These are phyloP conservation scores for Aspidoscelis tigris DNA, from an alignment of 2,113 vertebrate genomes.

Conservation along the genomic window DNA sequence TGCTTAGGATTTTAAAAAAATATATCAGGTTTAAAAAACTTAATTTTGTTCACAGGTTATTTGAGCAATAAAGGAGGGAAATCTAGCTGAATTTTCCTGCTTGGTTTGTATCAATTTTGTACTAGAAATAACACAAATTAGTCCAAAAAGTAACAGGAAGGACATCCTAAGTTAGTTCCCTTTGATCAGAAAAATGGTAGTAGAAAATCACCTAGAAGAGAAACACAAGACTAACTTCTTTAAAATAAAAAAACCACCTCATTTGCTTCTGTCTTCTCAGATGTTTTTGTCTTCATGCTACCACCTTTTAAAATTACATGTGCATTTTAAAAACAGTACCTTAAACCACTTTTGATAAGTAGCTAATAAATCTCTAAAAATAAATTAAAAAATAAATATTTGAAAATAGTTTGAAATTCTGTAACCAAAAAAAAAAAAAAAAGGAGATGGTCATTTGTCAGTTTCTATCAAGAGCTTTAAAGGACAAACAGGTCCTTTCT, in stretches of 20 bases:
- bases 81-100: not conserved
- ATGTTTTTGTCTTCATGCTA: no score
- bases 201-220: not conserved
- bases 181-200: not conserved
- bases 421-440: not conserved
- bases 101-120: not conserved
- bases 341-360: not conserved
- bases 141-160: not conserved
- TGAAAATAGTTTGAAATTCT: slow-evolving; percentile 9
- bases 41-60: not conserved
- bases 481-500: not conserved
- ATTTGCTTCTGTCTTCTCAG: not conserved
- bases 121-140: not conserved
- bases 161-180: not conserved
- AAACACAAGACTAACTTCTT: not conserved
- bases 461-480: not conserved
- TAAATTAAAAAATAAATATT: slow-evolving; percentile 8
- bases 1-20: not conserved
- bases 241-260: not conserved
- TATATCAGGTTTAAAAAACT: not conserved
- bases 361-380: not conserved
- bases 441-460: not conserved
- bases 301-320: not conserved
- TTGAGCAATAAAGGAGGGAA: not conserved
- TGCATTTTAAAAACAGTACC: not conserved